Conservation (phyloP, 2,797 vertebrate species). For the Melanotaenia pygmaea region DNA sequence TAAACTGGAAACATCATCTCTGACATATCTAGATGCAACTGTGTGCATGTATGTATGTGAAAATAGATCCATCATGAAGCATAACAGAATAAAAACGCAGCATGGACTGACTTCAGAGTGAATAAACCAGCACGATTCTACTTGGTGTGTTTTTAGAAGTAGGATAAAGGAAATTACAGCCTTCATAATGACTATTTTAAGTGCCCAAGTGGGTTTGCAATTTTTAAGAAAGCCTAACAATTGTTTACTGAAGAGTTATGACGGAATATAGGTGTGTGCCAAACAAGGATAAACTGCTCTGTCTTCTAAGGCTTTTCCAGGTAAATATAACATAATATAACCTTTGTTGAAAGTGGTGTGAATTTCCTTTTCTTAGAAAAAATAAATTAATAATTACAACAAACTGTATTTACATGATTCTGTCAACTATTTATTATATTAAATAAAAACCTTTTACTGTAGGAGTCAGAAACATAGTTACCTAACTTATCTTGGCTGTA, state of each 20-base stretch:
- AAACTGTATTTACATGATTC: not conserved
- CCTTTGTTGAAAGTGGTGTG: not conserved
- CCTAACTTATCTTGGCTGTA: not conserved
- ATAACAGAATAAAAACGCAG: not conserved
- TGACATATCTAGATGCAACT: not conserved
- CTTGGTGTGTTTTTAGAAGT: not conserved
- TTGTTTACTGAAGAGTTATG: not conserved
- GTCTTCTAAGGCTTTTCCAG: not conserved
- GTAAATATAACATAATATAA: not conserved
- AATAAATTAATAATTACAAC: not conserved
- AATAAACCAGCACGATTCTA: not conserved
- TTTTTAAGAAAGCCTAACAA: not conserved
- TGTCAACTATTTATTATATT: not conserved
- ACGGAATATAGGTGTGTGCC: not conserved
- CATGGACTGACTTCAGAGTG: not conserved
- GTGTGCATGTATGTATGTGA: not conserved
- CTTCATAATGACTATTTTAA: not conserved
- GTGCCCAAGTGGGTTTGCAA: not conserved
- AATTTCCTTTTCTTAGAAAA: not conserved
- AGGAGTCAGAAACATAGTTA: not conserved
- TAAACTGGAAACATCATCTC: slow-evolving; percentile 1
- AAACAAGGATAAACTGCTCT: slow-evolving; percentile 7
- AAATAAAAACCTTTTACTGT: not conserved
- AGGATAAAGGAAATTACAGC: not conserved
- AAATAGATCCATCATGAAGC: not conserved